Evolutionary conservation across 2,797 vertebrate species (phyloP).

Genomic region (Ctenochaetus hawaiiensis): DNA sequence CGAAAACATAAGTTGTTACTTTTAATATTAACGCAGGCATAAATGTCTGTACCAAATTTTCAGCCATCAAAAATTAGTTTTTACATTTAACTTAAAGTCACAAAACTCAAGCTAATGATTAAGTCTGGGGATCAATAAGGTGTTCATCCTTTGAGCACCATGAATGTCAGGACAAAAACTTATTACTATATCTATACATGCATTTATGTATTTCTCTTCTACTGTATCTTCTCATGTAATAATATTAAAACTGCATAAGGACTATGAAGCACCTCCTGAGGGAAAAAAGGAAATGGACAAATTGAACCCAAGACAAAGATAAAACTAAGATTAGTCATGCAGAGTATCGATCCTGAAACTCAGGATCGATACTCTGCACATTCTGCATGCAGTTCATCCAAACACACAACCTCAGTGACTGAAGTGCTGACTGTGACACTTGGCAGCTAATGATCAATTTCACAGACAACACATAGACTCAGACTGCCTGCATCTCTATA

Average conservation of each 20-base stretch:
- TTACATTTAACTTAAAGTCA: no score
- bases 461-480: slow-evolving; percentile 8
- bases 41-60: no score
- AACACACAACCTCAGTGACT: slow-evolving; percentile 10
- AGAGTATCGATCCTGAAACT: slow-evolving; percentile 9
- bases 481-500: slow-evolving; percentile 11
- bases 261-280: background rate
- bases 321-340: background rate
- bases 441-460: slow-evolving; percentile 14
- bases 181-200: no score
- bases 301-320: background rate
- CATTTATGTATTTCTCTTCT: background rate
- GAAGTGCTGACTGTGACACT: slow-evolving; percentile 28
- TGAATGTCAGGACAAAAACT: no score
- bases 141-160: no score
- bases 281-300: background rate
- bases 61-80: no score
- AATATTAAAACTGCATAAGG: background rate
- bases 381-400: background rate
- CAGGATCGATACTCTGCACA: slow-evolving; percentile 21
- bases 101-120: no score
- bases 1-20: no score
- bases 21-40: no score
- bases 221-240: background rate
- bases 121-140: no score